phyloP scores from a whole-genome alignment of 2,797 vertebrate genomes.

The Dallia pectoralis region DNA sequence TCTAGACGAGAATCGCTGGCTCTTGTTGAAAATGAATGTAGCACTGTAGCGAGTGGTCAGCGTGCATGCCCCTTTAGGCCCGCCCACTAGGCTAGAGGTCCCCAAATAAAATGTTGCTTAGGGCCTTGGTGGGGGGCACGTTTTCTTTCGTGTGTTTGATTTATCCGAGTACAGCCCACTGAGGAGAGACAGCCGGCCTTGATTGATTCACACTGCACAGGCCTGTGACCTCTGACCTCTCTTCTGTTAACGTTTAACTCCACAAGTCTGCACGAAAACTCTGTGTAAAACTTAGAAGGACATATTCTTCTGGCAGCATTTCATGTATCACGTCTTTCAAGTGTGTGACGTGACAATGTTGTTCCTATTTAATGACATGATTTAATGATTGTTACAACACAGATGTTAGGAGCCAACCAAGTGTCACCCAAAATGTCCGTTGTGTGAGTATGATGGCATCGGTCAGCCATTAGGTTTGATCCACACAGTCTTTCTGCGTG shows the following conservation, averaged over 20 bases:
- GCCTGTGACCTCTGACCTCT: constrained; percentile 25
- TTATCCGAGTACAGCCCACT: constrained; percentile 31
- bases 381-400: constrained; percentile 3
- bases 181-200: constrained; percentile 24
- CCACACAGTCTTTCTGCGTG: neutral
- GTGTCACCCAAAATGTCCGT: neutral
- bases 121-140: no score
- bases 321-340: neutral
- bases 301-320: neutral
- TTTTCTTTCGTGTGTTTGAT: constrained; percentile 40
- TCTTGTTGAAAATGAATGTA: no score
- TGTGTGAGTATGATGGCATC: neutral
- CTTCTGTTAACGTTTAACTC: constrained; percentile 25
- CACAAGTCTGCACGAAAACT: neutral
- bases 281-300: neutral
- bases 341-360: neutral
- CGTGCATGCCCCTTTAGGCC: no score
- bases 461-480: neutral
- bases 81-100: no score
- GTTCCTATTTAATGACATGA: neutral
- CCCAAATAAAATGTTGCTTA: no score
- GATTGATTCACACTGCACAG: neutral
- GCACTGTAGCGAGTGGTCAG: no score
- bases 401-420: neutral
- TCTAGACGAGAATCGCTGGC: no score